Base-by-base conservation (phyloP, 2,888 invertebrate genomes). In the Fragum whitleyi region DNA sequence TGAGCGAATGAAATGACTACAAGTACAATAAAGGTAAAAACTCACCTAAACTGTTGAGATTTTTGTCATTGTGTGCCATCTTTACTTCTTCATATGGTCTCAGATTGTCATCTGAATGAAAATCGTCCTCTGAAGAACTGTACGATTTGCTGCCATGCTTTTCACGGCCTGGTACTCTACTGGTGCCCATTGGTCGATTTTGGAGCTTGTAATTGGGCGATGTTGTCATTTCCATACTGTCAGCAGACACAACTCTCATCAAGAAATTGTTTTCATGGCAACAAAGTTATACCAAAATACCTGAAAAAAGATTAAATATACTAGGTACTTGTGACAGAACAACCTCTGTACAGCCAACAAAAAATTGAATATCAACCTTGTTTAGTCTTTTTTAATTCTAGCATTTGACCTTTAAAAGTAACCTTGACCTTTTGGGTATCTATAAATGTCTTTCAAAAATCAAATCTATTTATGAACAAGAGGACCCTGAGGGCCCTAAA, bases 21-120 rank as follows among this genome's bases (percentile, higher is more conserved):
- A n/a, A n/a, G n/a, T n/a, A n/a, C n/a, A n/a, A n/a, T n/a, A n/a
- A n/a, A n/a, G n/a, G n/a, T n/a, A n/a, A n/a, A 36, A 36, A 9
- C 91, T 88, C 80, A 91, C 92, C 92, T 72, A 92, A 79, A 9
- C 90, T 90, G 59, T 90, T 87, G 32, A 92, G 85, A 69, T 92
- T 92, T 74, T 92, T 92, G 80, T 92, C 91, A 78, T 91, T 90
- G 73, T 91, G 91, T 9, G 91, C 91, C 57, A 90, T 86, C 78
- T 92, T 92, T n/a, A 92, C 91, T 79, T 91, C 91, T 72, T 92
- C 92, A 76, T 92, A 91, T 23, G 92, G 92, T 68, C 92, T 86
- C 11, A 92, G 89, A 78, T 92, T 92, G 75, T 92, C 92, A 68
- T 92, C 92, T 0, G 92, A 92, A 72, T 92, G 90, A 65, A 91